phyloP scores from a whole-genome alignment of 2,113 vertebrate genomes.

The Pithys albifrons region DNA sequence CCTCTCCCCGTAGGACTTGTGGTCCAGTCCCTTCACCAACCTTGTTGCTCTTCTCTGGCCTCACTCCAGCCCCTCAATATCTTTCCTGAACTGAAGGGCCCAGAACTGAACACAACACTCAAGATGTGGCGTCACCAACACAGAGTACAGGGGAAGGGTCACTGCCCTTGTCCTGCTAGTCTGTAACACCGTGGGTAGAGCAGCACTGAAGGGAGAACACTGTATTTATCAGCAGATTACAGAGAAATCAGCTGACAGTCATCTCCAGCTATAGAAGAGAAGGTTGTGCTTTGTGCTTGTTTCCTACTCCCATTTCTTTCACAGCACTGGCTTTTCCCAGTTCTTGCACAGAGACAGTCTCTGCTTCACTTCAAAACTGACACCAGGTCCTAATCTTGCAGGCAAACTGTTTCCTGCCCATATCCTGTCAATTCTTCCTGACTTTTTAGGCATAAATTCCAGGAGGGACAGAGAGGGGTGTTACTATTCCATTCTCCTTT shows the following conservation, averaged over 20 bases:
- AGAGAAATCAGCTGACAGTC: not conserved
- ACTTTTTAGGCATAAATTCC: not conserved
- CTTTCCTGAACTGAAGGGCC: no score
- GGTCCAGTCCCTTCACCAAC: no score
- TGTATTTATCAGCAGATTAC: not conserved
- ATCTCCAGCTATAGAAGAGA: not conserved
- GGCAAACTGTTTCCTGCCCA: not conserved
- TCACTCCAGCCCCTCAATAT: no score
- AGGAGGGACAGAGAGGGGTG: not conserved
- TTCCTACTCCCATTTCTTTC: not conserved
- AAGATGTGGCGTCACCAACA: no score
- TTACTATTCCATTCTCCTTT: not conserved
- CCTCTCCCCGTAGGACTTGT: no score
- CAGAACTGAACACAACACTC: no score
- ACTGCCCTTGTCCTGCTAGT: no score
- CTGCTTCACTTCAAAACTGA: not conserved
- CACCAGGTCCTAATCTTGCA: not conserved
- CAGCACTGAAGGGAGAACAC: not conserved
- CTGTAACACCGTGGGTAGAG: not conserved
- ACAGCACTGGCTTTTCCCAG: not conserved
- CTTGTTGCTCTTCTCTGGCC: no score
- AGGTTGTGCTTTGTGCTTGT: not conserved
- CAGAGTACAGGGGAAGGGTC: no score
- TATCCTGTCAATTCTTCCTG: rapidly evolving
- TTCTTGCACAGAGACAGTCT: rapidly evolving